Evolutionary conservation across 2,888 invertebrate genomes (phyloP), one percentile per base, ranked within the genome.

Genomic region (Seira musarum): DNA sequence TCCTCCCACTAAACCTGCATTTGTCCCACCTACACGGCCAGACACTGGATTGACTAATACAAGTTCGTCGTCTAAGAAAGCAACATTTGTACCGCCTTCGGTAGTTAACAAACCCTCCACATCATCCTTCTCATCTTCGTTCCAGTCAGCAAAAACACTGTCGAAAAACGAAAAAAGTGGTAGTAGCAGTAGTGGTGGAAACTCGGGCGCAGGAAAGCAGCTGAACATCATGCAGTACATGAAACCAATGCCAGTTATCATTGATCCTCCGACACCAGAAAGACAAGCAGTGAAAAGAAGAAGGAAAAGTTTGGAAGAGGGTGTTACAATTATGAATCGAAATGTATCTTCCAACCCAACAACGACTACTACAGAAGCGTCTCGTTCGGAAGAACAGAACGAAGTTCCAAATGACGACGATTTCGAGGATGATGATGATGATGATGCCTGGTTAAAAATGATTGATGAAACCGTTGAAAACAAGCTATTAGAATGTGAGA

Each of bases 241-340:
- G 74, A 80, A 71, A 64, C 82, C 82, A n/a, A 83, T 83, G 82
- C 82, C 82, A 13, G 80, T 83, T 13, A 46, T 81, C 5, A 83
- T 83, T 49, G 73, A 83, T 40, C 82, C 82, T n/a, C 70, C 80
- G 0, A 83, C 82, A 30, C 82, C 82, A 17, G 46, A 79, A 66
- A 57, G 68, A 17, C 46, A 57, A 64, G 63, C 21, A 0, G 35
- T 60, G 30, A 63, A 57, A 22, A 17, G 66, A 30, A 60, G 68
- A 68, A 71, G 35, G 22, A 49, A 46, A 53, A 17, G 10, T 6
- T 30, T 21, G 13, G 68, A 63, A 30, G 63, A 64, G 21, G 30
- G 1, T n/a, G n/a, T n/a, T n/a, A n/a, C n/a, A 66, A 19, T 6
- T 40, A n/a, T 1, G 13, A 19, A 24, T 24, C 25, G 21, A 64